Percentiles rank a stretch among this genome's conserved stretches.
Evolutionary conservation across 2,797 vertebrate species (phyloP).

Genomic region (Ispidina picta): DNA sequence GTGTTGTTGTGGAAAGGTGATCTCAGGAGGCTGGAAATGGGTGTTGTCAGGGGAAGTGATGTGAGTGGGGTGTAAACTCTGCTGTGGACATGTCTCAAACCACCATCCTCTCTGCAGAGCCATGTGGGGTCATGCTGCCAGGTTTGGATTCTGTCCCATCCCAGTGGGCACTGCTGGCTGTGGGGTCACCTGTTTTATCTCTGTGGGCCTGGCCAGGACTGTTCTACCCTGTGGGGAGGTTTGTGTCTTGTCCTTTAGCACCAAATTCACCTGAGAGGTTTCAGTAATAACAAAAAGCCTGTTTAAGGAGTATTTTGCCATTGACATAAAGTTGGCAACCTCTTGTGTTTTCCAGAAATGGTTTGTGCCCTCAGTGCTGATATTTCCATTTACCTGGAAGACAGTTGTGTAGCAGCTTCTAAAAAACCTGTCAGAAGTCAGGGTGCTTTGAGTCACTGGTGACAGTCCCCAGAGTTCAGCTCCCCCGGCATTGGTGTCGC

Average conservation of each 20-base stretch:
- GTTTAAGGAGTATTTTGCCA: background rate
- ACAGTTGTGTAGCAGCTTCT: background rate
- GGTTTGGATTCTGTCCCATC: rapidly evolving
- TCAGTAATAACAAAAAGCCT: background rate
- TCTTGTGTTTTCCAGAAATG: background rate
- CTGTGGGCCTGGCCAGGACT: rapidly evolving
- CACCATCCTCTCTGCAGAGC: rapidly evolving
- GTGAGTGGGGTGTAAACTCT: rapidly evolving
- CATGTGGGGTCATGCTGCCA: rapidly evolving
- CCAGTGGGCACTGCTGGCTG: rapidly evolving
- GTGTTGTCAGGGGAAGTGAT: rapidly evolving
- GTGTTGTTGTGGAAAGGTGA: background rate
- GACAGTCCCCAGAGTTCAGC: background rate
- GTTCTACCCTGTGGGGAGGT: background rate
- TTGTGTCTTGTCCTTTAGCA: background rate
- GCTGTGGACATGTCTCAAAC: background rate
- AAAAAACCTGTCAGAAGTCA: background rate
- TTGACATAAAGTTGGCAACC: background rate
- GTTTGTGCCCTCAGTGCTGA: background rate
- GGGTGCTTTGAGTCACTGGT: background rate
- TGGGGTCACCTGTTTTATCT: rapidly evolving
- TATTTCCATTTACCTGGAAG: background rate
- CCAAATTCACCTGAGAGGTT: background rate
- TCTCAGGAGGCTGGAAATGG: background rate
- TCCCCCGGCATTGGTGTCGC: rapidly evolving